phyloP scores from a whole-genome alignment of 2,113 vertebrate genomes.

The Sander vitreus region DNA sequence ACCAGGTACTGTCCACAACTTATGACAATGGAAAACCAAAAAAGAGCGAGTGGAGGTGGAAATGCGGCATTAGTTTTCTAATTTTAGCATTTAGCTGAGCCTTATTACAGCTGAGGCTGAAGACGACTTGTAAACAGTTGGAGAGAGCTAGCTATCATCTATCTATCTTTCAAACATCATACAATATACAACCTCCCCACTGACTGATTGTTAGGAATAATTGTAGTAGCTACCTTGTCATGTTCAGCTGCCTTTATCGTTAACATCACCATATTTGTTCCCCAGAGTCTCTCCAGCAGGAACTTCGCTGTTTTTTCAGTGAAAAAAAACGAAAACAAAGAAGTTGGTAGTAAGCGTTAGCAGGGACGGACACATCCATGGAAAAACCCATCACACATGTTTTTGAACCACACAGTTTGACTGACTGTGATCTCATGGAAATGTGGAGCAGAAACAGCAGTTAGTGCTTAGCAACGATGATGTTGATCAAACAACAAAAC shows the following conservation, averaged over 20 bases:
- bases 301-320: not conserved
- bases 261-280: not conserved
- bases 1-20: no score
- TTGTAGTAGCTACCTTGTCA: not conserved
- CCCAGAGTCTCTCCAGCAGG: not conserved
- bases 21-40: no score
- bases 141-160: no score
- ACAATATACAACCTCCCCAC: not conserved
- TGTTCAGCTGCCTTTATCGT: not conserved
- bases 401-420: slow-evolving; percentile 15
- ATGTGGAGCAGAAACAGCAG: slow-evolving; percentile 6
- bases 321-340: not conserved
- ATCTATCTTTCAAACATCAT: not conserved
- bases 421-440: slow-evolving; percentile 24
- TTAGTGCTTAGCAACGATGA: slow-evolving; percentile 12
- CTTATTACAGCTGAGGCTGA: not conserved
- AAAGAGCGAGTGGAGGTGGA: no score
- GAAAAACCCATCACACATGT: not conserved
- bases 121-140: no score
- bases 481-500: slow-evolving; percentile 15
- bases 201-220: not conserved
- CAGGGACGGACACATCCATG: not conserved
- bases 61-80: not conserved
- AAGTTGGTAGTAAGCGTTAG: not conserved
- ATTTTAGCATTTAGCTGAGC: not conserved